These are phyloP conservation scores for Pituophis catenifer DNA, from an alignment of 2,113 vertebrate species.

Conservation along the genomic window DNA sequence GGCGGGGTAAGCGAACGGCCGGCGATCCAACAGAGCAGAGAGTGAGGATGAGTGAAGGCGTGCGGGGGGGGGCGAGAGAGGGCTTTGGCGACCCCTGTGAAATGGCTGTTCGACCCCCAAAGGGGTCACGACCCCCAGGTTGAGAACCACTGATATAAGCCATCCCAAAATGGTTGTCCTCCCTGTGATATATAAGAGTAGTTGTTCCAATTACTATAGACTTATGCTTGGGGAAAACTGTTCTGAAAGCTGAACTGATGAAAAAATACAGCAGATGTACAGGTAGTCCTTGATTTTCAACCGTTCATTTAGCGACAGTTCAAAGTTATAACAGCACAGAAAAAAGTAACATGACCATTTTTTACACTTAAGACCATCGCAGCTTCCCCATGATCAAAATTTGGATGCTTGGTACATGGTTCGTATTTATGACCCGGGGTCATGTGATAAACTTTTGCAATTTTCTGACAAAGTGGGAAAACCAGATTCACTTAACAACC, in stretches of 20 bases:
- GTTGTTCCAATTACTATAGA: background rate
- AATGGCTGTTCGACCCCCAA: too few relatives aligned
- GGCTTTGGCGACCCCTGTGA: too few relatives aligned
- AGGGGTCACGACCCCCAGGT: too few relatives aligned
- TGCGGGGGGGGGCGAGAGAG: too few relatives aligned
- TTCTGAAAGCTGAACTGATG: background rate
- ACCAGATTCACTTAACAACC: background rate
- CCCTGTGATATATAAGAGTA: background rate
- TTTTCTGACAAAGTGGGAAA: background rate
- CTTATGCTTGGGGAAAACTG: background rate
- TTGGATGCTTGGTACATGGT: background rate
- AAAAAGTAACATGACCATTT: background rate
- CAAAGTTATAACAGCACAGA: too few relatives aligned
- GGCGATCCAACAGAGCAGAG: too few relatives aligned
- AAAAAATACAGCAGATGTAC: background rate
- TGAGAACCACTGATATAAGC: background rate
- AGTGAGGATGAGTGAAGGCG: too few relatives aligned
- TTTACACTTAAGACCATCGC: background rate
- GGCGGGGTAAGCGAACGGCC: too few relatives aligned
- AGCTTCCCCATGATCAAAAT: background rate
- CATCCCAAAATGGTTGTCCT: background rate
- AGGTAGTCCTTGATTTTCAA: background rate
- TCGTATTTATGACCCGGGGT: background rate
- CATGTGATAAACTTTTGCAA: background rate
- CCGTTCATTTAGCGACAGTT: background rate